phyloP scores from a whole-genome alignment of 2,113 vertebrate species.

The Cyprinodon tularosa region DNA sequence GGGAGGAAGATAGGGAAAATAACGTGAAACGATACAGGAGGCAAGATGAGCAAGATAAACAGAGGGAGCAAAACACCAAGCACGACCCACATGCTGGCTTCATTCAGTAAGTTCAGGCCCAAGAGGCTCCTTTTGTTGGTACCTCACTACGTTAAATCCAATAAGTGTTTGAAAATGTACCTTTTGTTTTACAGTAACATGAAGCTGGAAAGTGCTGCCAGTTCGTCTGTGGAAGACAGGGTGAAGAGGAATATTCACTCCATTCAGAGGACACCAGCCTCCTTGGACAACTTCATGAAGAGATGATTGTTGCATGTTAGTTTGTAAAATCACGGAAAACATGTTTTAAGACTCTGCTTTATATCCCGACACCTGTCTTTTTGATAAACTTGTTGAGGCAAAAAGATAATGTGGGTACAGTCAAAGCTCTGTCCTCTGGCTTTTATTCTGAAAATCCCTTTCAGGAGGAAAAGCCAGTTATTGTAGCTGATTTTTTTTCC shows the following conservation, averaged over 20 bases:
- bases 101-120: constrained; percentile 86
- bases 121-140: neutral
- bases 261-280: constrained; percentile 90
- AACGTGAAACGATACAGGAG: constrained; percentile 84
- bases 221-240: constrained; percentile 90
- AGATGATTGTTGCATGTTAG: constrained; percentile 70
- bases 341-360: neutral
- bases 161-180: neutral
- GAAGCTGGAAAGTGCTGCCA: constrained; percentile 91
- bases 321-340: constrained; percentile 1
- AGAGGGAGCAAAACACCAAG: constrained; percentile 73
- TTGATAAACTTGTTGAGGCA: neutral
- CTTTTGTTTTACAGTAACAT: constrained; percentile 80
- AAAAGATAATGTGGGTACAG: neutral
- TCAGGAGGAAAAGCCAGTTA: neutral
- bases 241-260: constrained; percentile 97
- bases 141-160: neutral
- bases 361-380: neutral
- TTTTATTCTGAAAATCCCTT: constrained; percentile 47
- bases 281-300: constrained; percentile 95
- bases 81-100: constrained; percentile 83
- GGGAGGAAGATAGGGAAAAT: constrained; percentile 87
- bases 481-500: neutral
- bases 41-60: constrained; percentile 86
- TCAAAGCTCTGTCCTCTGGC: neutral